Conservation (phyloP, 2,888 invertebrate species). For the Eumerus sabulonum region DNA sequence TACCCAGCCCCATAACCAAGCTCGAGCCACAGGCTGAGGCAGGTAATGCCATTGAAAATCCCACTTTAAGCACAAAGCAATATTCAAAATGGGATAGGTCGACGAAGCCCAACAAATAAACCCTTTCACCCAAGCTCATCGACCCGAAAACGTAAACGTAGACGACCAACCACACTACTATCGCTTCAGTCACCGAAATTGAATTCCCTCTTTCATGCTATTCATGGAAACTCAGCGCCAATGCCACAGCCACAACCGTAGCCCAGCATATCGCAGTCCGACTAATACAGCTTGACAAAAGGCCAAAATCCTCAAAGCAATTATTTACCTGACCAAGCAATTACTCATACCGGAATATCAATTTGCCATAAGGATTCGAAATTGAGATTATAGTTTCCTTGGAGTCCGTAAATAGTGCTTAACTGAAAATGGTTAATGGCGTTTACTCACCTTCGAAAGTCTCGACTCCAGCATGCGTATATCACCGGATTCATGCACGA, state of each 20-base stretch:
- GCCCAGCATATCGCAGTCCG: no score
- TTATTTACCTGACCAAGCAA: slow-evolving; percentile 52
- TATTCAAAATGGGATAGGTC: neutral
- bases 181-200: slow-evolving; percentile 29
- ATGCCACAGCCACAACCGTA: no score
- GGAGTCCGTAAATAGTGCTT: neutral
- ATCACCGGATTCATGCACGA: slow-evolving; percentile 98
- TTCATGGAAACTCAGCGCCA: neutral
- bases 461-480: slow-evolving; percentile 98
- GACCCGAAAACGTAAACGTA: neutral
- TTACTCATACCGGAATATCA: slow-evolving; percentile 49
- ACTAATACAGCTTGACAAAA: neutral
- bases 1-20: no score
- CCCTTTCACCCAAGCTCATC: neutral
- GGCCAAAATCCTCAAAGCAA: slow-evolving; percentile 47
- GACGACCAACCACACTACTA: neutral
- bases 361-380: slow-evolving; percentile 8
- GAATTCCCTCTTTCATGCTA: slow-evolving; percentile 18
- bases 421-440: neutral
- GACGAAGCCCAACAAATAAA: neutral
- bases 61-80: no score
- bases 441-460: slow-evolving; percentile 90
- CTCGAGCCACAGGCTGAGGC: no score
- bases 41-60: no score
- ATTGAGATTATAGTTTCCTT: slow-evolving; percentile 17